These are phyloP conservation scores for Nycteola revayana DNA, from an alignment of 2,888 invertebrate species.

Conservation along the genomic window DNA sequence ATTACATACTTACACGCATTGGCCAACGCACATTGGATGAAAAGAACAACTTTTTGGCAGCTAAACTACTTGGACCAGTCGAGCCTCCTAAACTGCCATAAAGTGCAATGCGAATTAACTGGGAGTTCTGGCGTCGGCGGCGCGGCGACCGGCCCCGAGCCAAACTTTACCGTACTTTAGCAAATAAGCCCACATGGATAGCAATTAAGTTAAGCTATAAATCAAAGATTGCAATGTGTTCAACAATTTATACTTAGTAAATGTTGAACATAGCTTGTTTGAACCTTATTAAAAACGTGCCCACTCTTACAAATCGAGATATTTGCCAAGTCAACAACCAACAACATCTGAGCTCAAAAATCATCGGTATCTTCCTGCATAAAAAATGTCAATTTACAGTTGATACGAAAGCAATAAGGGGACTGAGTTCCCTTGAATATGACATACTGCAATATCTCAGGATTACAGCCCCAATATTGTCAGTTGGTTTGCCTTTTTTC, in stretches of 20 bases:
- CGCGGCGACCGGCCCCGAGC: constrained; percentile 36
- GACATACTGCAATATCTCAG: constrained; percentile 70
- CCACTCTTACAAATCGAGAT: constrained; percentile 32
- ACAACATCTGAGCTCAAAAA: constrained; percentile 29
- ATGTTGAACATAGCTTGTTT: too few species aligned
- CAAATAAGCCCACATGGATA: constrained; percentile 33
- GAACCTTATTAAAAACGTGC: constrained; percentile 37
- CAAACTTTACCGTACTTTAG: constrained; percentile 40
- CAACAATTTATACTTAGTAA: too few species aligned
- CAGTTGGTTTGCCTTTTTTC: constrained; percentile 58
- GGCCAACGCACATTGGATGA: constrained; percentile 14
- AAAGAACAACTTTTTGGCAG: constrained; percentile 57
- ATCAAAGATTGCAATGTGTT: not conserved
- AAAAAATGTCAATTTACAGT: constrained; percentile 42
- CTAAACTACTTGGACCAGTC: constrained; percentile 41
- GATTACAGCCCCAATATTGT: constrained; percentile 75
- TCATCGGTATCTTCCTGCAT: constrained; percentile 26
- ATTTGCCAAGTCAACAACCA: constrained; percentile 30
- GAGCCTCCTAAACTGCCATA: constrained; percentile 58
- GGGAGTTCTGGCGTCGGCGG: constrained; percentile 43
- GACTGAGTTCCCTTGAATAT: constrained; percentile 45
- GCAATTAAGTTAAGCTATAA: constrained; percentile 15
- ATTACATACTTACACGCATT: constrained; percentile 12
- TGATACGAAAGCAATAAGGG: constrained; percentile 57
- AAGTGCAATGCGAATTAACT: constrained; percentile 63